phyloP scores from a whole-genome alignment of 2,113 vertebrate genomes.

The Phalacrocorax carbo region DNA sequence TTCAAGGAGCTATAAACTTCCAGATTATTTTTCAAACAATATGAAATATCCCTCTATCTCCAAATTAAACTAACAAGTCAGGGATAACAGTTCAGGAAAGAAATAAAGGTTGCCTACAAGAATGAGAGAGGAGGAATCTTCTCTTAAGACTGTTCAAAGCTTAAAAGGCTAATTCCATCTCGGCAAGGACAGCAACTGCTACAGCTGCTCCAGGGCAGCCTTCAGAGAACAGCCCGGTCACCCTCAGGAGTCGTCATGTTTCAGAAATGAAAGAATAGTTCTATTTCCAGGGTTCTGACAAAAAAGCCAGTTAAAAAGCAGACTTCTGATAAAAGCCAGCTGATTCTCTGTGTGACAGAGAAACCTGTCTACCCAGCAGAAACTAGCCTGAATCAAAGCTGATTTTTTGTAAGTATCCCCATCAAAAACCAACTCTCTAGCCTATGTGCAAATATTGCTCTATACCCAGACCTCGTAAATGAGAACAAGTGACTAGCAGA shows the following conservation, averaged over 20 bases:
- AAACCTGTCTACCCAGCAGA: not conserved
- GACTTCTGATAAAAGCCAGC: not conserved
- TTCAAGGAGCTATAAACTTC: not conserved
- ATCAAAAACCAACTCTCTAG: not conserved
- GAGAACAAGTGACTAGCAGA: rapidly evolving
- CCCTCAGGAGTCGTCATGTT: rapidly evolving
- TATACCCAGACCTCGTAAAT: rapidly evolving
- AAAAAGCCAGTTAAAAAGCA: not conserved
- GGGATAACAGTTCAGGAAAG: not conserved
- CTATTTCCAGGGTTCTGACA: not conserved
- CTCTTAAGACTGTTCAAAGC: no score
- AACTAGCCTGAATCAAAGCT: rapidly evolving
- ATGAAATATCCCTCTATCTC: not conserved
- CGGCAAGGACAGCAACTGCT: not conserved
- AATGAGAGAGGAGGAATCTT: not conserved
- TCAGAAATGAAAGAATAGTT: not conserved
- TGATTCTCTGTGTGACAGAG: not conserved
- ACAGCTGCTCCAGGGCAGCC: not conserved
- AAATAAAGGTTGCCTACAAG: not conserved
- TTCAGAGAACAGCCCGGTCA: not conserved
- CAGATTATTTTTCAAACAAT: not conserved
- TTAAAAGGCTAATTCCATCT: not conserved
- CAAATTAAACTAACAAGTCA: not conserved
- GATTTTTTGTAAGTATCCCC: rapidly evolving
- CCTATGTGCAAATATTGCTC: rapidly evolving